Evolutionary conservation across 2,113 vertebrate genomes (phyloP).

Genomic region (Callionymus lyra): DNA sequence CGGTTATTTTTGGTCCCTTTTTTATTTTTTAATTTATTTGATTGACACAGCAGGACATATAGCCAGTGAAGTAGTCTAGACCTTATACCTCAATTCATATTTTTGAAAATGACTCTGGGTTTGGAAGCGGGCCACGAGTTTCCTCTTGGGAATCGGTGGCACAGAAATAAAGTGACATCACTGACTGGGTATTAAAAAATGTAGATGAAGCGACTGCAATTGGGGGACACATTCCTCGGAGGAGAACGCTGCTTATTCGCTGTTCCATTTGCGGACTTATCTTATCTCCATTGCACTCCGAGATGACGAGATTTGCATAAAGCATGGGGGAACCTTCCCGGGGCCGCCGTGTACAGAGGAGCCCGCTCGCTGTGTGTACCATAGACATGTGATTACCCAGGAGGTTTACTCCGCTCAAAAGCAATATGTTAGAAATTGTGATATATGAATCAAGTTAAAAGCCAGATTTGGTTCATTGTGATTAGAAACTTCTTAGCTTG

Average conservation of each 20-base stretch:
- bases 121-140: conserved; percentile 56
- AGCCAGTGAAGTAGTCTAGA: conserved; percentile 32
- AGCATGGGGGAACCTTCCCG: conserved; percentile 48
- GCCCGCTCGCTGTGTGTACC: conserved; percentile 31
- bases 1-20: conserved; percentile 10
- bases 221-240: conserved; percentile 59
- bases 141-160: conserved; percentile 59
- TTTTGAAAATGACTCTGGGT: conserved; percentile 58
- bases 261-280: conserved; percentile 60
- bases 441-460: conserved; percentile 50
- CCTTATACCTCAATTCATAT: conserved; percentile 59
- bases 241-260: conserved; percentile 59
- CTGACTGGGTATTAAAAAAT: conserved; percentile 62
- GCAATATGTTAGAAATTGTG: conserved; percentile 49
- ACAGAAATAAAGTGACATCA: conserved; percentile 69
- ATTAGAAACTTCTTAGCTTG: conserved; percentile 35
- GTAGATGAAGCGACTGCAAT: conserved; percentile 58
- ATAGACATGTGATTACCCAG: conserved; percentile 53
- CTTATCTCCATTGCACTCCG: conserved; percentile 43
- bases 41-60: conserved; percentile 32
- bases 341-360: conserved; percentile 36
- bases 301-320: conserved; percentile 65
- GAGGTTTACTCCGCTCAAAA: conserved; percentile 48
- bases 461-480: conserved; percentile 42
- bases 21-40: conserved; percentile 14